A percentile compares a stretch with the other conserved stretches of the same genome.
These are phyloP conservation scores for Telmatochromis sp. DNA, from an alignment of 2,113 vertebrate species.

Conservation along the genomic window DNA sequence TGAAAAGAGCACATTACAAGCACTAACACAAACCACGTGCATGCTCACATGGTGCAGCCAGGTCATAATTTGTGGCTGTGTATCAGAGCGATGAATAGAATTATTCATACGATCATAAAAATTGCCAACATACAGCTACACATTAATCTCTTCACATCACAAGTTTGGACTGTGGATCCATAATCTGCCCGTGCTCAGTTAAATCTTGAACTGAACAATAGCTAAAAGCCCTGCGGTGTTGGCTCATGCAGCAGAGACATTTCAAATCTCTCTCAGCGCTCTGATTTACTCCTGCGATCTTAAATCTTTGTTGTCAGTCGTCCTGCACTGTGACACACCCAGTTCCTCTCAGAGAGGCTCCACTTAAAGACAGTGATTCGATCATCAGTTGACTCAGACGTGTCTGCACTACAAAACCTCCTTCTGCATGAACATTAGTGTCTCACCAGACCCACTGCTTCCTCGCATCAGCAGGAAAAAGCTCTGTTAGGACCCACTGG, in stretches of 20 bases:
- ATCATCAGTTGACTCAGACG: slow-evolving; percentile 21
- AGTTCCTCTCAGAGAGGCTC: neutral
- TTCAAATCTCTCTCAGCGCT: neutral
- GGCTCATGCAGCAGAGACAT: neutral
- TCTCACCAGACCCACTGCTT: neutral
- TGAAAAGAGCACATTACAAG: neutral
- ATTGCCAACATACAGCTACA: neutral
- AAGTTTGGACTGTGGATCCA: neutral
- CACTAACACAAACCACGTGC: neutral
- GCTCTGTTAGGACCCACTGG: neutral
- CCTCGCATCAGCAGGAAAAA: neutral
- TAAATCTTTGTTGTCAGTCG: neutral
- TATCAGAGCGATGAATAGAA: slow-evolving; percentile 8
- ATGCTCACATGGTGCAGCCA: neutral
- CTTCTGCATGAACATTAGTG: neutral
- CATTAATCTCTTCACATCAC: slow-evolving; percentile 25
- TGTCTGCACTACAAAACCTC: neutral
- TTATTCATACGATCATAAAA: slow-evolving; percentile 18
- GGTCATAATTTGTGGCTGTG: neutral
- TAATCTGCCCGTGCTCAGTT: slow-evolving; percentile 10
- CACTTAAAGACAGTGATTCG: neutral
- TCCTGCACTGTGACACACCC: slow-evolving; percentile 21
- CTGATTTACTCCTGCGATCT: neutral
- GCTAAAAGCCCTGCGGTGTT: neutral
- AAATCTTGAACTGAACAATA: slow-evolving; percentile 3